Base-by-base conservation (phyloP, 2,113 vertebrate genomes). In the Clarias batrachus region DNA sequence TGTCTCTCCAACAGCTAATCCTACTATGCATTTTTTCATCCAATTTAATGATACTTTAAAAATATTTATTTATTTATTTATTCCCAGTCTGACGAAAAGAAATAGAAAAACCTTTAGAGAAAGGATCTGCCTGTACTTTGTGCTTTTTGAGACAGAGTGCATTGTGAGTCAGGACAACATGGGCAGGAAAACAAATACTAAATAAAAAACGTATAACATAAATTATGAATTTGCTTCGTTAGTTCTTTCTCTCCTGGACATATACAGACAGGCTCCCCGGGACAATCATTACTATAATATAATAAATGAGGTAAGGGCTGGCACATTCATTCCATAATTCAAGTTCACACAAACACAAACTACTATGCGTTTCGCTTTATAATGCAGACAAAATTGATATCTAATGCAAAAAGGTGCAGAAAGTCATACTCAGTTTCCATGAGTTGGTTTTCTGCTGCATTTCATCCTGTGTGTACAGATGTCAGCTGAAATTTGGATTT, bases 211-310 rank as follows among this genome's bases (percentile, higher is more conserved):
- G 85, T 86, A 85, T 82, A 83, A 81, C 33, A 93, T 93, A 90
- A 92, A 93, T 93, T 90, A 93, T 93, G 87, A 92, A 94, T 93
- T 87, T 89, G 90, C 86, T 90, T 86, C 88, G 56, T 86, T 86
- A 78, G 74, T 81, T 60, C 82, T 56, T 82, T 56, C 27, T 59
- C 41, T 62, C 23, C 70, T n/a, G 62, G 27, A 65, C 68, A 48
- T 17, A 83, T 41, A 74, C 37, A 87, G 1, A 76, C 70, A 89
- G 48, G 82, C 33, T 78, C 59, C 59, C 68, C 74, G 82, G 66
- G 88, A 90, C 41, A 78, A 85, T 86, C 87, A 41, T 85, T 19
- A 71, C 74, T 84, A 83, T 68, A 70, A 76, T 90, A 89, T 80
- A 77, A 68, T 92, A 86, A 87, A 89, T 88, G 83, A 88, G 57